Percentiles rank a stretch among this genome's conserved stretches.
Evolutionary conservation across 2,888 invertebrate genomes (phyloP).

Genomic region (Folsomia candida): DNA sequence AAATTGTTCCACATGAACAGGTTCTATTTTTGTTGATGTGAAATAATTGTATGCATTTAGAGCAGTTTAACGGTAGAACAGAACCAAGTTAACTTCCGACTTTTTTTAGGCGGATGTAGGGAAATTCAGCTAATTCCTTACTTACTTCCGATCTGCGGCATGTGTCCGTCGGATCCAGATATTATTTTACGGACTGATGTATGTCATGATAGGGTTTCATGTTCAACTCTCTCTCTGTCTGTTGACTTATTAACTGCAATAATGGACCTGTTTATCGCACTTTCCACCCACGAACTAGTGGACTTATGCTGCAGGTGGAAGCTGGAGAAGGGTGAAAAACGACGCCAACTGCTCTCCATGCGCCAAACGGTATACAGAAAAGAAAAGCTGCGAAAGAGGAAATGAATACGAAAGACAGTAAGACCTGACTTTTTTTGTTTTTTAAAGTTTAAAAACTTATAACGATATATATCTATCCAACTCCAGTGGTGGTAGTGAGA

Average conservation of each 20-base stretch:
- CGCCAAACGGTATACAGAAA: conserved; percentile 26
- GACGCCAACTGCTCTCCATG: conserved; percentile 20
- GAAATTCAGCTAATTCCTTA: conserved; percentile 8
- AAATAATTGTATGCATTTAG: not conserved
- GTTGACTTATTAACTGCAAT: conserved; percentile 4
- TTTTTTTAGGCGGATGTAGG: conserved; percentile 9
- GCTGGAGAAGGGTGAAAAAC: no score
- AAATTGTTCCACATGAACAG: conserved; percentile 9
- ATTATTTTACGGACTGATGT: conserved; percentile 12
- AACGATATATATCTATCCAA: not conserved
- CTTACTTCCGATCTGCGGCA: conserved; percentile 11
- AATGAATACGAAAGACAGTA: conserved; percentile 16
- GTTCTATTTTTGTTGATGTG: not conserved
- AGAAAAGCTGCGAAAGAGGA: conserved; percentile 4
- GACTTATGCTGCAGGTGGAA: no score
- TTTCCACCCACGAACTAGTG: not conserved
- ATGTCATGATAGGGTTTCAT: conserved; percentile 12
- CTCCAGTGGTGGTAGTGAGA: not conserved
- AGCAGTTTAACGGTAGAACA: not conserved
- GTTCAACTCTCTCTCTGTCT: not conserved
- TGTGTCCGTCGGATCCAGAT: conserved; percentile 4
- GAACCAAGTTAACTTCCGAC: conserved; percentile 12
- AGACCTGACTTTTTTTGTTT: not conserved
- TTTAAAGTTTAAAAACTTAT: not conserved
- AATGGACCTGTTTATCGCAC: conserved; percentile 7